phyloP scores from a whole-genome alignment of 2,888 invertebrate species.

The Synanthedon myopaeformis region DNA sequence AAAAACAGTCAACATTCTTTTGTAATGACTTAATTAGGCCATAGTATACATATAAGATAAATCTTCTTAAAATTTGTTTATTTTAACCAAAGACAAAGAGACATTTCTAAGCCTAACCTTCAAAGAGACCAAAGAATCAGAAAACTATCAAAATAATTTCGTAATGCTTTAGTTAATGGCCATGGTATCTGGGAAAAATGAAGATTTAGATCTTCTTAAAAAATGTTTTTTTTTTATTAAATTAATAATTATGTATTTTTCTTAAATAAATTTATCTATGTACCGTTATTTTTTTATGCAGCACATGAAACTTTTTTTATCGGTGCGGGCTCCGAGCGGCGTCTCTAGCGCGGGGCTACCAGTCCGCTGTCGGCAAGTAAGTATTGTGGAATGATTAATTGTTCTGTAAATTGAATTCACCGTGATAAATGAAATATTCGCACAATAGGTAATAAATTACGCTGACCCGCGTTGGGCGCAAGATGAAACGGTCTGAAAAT shows the following conservation, averaged over 20 bases:
- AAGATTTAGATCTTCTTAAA: too few relatives aligned
- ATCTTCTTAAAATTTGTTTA: too few relatives aligned
- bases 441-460: slow-evolving; percentile 71
- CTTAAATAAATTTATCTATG: slow-evolving; percentile 4
- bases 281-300: slow-evolving; percentile 22
- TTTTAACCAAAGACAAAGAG: too few relatives aligned
- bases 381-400: slow-evolving; percentile 69
- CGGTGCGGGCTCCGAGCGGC: slow-evolving; percentile 11
- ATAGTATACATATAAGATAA: too few relatives aligned
- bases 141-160: too few relatives aligned
- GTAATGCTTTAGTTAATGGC: too few relatives aligned
- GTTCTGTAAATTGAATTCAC: slow-evolving; percentile 69
- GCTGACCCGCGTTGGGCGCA: slow-evolving; percentile 59
- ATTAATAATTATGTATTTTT: neutral
- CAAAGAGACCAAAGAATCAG: too few relatives aligned
- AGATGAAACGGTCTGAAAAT: slow-evolving; percentile 63
- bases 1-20: too few relatives aligned
- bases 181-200: too few relatives aligned
- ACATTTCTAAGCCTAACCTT: too few relatives aligned
- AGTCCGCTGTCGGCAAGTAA: slow-evolving; percentile 61
- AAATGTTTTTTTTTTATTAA: too few relatives aligned
- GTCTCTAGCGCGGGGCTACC: slow-evolving; percentile 35
- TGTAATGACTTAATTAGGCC: too few relatives aligned
- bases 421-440: slow-evolving; percentile 70
- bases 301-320: slow-evolving; percentile 36